Percentiles rank a stretch among this genome's conserved stretches.
phyloP scores from a whole-genome alignment of 2,797 vertebrate genomes.

The Botia almorhae region DNA sequence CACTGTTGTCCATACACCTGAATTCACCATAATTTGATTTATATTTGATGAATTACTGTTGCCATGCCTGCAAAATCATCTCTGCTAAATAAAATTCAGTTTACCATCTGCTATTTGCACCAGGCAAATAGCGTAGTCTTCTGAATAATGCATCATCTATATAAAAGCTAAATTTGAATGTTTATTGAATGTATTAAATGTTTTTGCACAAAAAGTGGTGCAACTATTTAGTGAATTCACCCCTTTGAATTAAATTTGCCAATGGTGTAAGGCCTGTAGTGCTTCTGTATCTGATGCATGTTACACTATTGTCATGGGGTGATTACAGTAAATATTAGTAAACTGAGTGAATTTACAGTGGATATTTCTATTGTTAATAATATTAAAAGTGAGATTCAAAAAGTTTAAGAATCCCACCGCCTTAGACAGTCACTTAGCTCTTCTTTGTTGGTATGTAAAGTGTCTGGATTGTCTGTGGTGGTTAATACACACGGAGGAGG shows the following conservation, averaged over 20 bases:
- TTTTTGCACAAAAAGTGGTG: neutral
- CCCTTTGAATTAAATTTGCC: conserved; percentile 4
- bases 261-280: conserved; percentile 8
- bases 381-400: conserved; percentile 63
- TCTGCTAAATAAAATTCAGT: neutral
- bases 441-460: conserved; percentile 69
- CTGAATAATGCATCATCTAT: neutral
- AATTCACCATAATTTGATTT: neutral
- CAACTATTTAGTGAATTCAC: neutral
- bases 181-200: neutral
- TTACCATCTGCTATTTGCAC: neutral
- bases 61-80: neutral
- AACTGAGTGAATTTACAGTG: conserved; percentile 46
- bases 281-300: conserved; percentile 20
- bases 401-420: conserved; percentile 61
- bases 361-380: conserved; percentile 56
- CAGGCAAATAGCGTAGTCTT: neutral
- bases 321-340: conserved; percentile 50
- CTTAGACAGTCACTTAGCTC: conserved; percentile 66
- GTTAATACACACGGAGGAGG: conserved; percentile 65
- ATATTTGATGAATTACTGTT: neutral
- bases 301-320: conserved; percentile 35
- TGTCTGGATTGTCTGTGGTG: conserved; percentile 73
- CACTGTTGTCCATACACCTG: neutral
- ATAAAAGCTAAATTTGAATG: neutral